Evolutionary conservation across 2,797 vertebrate genomes (phyloP).

Genomic region (Poecilia picta): DNA sequence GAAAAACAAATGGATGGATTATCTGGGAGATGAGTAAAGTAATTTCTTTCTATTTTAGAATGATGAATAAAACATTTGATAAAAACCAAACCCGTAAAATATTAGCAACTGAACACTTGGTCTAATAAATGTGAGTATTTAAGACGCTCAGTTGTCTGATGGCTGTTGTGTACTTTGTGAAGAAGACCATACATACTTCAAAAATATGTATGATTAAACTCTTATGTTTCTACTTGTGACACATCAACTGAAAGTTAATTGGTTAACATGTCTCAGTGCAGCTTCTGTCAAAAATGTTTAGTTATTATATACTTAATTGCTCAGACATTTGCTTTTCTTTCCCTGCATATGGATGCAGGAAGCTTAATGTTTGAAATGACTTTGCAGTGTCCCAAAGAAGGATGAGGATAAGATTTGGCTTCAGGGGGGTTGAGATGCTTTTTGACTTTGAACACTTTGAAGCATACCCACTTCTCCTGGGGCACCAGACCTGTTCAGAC

Average conservation of each 20-base stretch:
- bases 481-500: not conserved
- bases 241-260: slow-evolving; percentile 11
- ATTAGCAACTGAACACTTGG: slow-evolving; percentile 23
- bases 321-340: not conserved
- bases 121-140: slow-evolving; percentile 18
- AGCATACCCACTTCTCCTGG: not conserved
- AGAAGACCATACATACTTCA: slow-evolving; percentile 6
- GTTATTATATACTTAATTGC: not conserved
- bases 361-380: slow-evolving; percentile 8
- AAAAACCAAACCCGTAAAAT: slow-evolving; percentile 56
- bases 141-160: slow-evolving; percentile 25
- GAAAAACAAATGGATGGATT: slow-evolving; percentile 22
- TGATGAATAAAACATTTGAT: slow-evolving; percentile 31
- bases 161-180: slow-evolving; percentile 9
- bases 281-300: not conserved
- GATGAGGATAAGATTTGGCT: not conserved
- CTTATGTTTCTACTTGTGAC: slow-evolving; percentile 20
- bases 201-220: slow-evolving; percentile 11
- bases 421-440: slow-evolving; percentile 2
- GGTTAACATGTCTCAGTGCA: not conserved
- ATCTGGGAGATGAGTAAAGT: slow-evolving; percentile 27
- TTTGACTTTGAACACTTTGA: slow-evolving; percentile 5
- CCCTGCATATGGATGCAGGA: not conserved
- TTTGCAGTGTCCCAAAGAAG: not conserved
- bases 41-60: slow-evolving; percentile 31